phyloP scores from a whole-genome alignment of 2,113 vertebrate genomes.

The Ornithorhynchus anatinus region DNA sequence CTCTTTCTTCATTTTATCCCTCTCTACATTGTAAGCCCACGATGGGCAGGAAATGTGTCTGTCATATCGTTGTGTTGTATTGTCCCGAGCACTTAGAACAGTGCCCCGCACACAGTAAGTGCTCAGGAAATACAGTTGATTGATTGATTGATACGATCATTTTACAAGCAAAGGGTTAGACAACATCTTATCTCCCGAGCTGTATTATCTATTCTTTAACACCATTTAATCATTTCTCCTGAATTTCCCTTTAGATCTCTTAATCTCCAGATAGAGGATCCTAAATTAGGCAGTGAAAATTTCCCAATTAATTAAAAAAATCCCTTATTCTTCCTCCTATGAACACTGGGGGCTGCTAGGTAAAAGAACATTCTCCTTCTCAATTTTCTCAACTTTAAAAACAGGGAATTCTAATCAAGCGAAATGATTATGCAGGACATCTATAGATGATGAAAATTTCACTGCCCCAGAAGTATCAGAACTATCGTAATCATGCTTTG shows the following conservation, averaged over 20 bases:
- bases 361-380: not conserved
- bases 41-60: too few species aligned
- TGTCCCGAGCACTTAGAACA: too few species aligned
- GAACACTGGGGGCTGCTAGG: constrained; percentile 1
- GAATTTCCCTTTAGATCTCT: not conserved
- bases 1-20: too few species aligned
- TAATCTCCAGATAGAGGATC: constrained; percentile 23
- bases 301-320: constrained; percentile 11
- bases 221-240: not conserved
- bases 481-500: not conserved
- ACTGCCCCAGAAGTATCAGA: not conserved
- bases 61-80: too few species aligned
- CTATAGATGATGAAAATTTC: not conserved
- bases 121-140: constrained; percentile 15
- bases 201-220: not conserved
- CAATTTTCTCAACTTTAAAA: too few species aligned
- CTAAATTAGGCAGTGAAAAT: constrained; percentile 21
- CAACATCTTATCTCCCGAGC: not conserved
- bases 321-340: not conserved
- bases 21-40: too few species aligned
- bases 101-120: not conserved
- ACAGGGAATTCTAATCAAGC: too few species aligned
- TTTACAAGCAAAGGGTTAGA: not conserved
- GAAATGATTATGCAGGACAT: not conserved
- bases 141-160: constrained; percentile 14